Evolutionary conservation across 2,113 vertebrate species (phyloP).

Genomic region (Struthio camelus): DNA sequence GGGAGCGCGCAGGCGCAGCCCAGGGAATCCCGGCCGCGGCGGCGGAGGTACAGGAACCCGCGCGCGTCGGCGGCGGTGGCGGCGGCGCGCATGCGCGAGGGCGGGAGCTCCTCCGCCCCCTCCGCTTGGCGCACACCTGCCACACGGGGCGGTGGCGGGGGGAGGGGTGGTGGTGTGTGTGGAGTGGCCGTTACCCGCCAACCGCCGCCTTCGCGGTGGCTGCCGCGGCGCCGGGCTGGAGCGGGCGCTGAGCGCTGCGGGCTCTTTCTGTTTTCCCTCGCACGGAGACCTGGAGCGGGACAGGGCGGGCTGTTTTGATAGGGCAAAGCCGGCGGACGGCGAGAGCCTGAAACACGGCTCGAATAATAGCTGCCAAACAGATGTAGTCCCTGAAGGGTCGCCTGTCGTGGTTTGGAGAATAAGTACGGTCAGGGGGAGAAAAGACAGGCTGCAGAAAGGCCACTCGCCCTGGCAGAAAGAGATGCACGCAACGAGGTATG

Average conservation of each 20-base stretch:
- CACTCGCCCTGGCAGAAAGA: accelerated
- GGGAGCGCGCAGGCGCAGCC: neutral
- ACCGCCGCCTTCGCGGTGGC: accelerated
- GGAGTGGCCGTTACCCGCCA: accelerated
- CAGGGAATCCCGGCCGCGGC: neutral
- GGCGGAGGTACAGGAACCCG: neutral
- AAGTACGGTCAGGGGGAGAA: accelerated
- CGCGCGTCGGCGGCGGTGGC: neutral
- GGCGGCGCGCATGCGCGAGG: neutral
- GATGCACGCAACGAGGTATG: accelerated
- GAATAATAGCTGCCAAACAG: neutral
- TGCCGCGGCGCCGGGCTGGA: too few relatives aligned
- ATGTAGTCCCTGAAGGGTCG: too few relatives aligned
- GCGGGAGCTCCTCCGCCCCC: accelerated
- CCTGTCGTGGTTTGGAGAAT: accelerated
- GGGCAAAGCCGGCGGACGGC: too few relatives aligned
- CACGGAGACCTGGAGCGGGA: neutral
- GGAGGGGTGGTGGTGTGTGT: too few relatives aligned
- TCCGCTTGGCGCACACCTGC: neutral
- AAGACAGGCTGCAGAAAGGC: accelerated
- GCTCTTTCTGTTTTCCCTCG: too few relatives aligned
- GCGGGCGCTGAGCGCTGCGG: too few relatives aligned
- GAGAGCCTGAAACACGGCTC: too few relatives aligned
- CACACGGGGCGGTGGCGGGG: neutral
- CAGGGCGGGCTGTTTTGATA: accelerated